phyloP scores from a whole-genome alignment of 2,113 vertebrate genomes.

The Ophiodon elongatus region DNA sequence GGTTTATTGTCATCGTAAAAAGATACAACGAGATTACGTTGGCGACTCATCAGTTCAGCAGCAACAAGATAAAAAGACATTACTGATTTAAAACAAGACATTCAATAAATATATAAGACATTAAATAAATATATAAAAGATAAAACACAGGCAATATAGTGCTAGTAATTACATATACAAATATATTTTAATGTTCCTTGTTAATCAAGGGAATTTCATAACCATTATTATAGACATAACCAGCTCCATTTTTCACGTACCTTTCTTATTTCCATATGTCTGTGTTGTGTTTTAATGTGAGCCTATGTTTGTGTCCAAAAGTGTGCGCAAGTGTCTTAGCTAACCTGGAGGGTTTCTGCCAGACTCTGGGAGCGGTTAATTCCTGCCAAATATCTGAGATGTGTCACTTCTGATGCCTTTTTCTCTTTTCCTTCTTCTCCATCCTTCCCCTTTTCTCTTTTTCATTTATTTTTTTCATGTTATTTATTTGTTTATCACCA shows the following conservation, averaged over 20 bases:
- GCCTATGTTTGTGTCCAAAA: neutral
- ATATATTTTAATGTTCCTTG: neutral
- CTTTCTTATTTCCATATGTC: constrained; percentile 14
- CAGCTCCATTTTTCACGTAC: neutral
- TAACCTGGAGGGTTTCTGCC: constrained; percentile 42
- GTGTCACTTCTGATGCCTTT: constrained; percentile 75
- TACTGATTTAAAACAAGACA: no score
- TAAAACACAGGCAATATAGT: neutral
- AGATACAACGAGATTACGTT: no score
- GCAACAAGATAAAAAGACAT: no score
- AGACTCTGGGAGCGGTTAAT: constrained; percentile 66
- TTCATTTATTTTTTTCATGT: constrained; percentile 20
- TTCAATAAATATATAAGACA: no score
- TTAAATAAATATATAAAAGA: no score
- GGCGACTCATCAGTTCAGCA: no score
- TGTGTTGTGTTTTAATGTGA: constrained; percentile 20
- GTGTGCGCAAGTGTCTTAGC: constrained; percentile 27
- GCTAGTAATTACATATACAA: neutral
- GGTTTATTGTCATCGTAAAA: no score
- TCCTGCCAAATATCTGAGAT: constrained; percentile 69
- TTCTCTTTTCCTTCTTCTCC: constrained; percentile 64
- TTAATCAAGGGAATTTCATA: neutral
- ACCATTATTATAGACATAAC: constrained; percentile 15
- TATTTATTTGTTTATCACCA: constrained; percentile 45
- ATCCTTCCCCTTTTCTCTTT: constrained; percentile 46